Evolutionary conservation across 1,140 invertebrate genomes (phyloP).

Genomic region (Lepidotrigona ventralis): DNA sequence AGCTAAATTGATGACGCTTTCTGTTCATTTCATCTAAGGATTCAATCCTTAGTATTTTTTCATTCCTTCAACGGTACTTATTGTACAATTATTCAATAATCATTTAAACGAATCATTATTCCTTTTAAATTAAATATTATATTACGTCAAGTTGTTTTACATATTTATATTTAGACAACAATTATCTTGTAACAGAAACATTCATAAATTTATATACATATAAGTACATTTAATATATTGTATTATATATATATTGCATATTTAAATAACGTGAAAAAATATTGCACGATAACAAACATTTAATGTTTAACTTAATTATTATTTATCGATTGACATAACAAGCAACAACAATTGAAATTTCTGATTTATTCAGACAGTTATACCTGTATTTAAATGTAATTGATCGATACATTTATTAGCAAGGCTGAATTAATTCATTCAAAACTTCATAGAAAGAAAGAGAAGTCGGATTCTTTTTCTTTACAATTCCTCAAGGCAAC

Average conservation of each 20-base stretch:
- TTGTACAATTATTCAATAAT: neutral
- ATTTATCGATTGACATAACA: neutral
- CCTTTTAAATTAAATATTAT: neutral
- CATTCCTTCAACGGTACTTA: neutral
- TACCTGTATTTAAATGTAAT: neutral
- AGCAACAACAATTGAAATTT: neutral
- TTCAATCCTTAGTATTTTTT: neutral
- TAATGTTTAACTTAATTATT: neutral
- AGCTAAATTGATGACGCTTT: conserved; percentile 13
- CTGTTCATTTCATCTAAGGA: neutral
- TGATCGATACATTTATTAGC: neutral
- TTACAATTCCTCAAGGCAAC: neutral
- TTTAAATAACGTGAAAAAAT: neutral
- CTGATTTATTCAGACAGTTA: neutral
- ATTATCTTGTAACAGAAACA: too few species aligned
- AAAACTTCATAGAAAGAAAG: neutral
- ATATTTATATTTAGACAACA: too few species aligned
- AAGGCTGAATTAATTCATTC: neutral
- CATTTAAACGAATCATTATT: neutral
- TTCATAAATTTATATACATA: too few species aligned
- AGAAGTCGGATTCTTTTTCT: neutral
- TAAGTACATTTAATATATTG: too few species aligned
- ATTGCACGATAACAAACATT: neutral
- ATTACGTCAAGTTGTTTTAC: neutral
- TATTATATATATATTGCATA: too few species aligned